phyloP scores from a whole-genome alignment of 2,113 vertebrate genomes.

The Notiomystis cincta region DNA sequence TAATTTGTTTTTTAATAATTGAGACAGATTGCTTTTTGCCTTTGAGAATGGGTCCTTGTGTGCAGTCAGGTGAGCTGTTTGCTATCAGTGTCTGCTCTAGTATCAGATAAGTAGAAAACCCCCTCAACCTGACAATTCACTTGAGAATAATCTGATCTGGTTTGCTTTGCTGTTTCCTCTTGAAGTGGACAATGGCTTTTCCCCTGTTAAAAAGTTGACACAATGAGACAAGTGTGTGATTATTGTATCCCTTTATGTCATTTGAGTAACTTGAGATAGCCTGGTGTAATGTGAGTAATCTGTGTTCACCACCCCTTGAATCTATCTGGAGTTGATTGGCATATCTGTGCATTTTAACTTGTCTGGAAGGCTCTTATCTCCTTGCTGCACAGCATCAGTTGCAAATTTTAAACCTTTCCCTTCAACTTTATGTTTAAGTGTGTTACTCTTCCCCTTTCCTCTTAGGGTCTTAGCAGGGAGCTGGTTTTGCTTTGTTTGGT shows the following conservation, averaged over 20 bases:
- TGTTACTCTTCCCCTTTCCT: constrained; percentile 11
- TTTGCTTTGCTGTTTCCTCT: constrained; percentile 57
- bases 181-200: constrained; percentile 69
- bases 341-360: constrained; percentile 43
- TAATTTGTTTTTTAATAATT: constrained; percentile 53
- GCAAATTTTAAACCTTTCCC: constrained; percentile 57
- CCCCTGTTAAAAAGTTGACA: constrained; percentile 66
- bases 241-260: constrained; percentile 65
- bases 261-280: constrained; percentile 56
- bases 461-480: not conserved
- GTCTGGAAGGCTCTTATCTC: constrained; percentile 58
- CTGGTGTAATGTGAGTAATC: constrained; percentile 27
- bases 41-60: constrained; percentile 24
- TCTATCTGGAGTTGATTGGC: constrained; percentile 55
- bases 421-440: constrained; percentile 51
- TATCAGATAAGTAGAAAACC: constrained; percentile 49
- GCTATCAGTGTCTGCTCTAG: not conserved
- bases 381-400: constrained; percentile 16
- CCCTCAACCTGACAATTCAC: constrained; percentile 62
- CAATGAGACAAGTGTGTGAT: constrained; percentile 69
- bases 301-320: constrained; percentile 24
- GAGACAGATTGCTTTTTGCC: constrained; percentile 52
- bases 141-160: constrained; percentile 64
- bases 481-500: constrained; percentile 6
- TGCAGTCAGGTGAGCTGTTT: constrained; percentile 24